Percentiles rank a stretch among this genome's conserved stretches.
Evolutionary conservation across 1,140 invertebrate species (phyloP).

Genomic region (Coptotermes formosanus): DNA sequence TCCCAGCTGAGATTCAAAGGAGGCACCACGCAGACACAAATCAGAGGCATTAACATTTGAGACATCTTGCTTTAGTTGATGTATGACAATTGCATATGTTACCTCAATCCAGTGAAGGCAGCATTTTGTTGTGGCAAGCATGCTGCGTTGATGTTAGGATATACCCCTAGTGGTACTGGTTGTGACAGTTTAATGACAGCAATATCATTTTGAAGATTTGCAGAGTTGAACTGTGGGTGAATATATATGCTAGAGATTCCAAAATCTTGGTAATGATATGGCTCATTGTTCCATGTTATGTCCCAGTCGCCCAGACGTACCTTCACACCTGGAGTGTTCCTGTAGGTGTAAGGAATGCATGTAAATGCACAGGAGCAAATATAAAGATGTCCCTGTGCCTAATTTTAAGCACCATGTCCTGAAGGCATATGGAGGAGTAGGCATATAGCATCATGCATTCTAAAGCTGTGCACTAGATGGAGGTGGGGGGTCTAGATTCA

Average conservation of each 20-base stretch:
- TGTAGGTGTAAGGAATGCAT: no score
- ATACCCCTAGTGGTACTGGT: conserved; percentile 56
- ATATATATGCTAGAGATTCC: conserved; percentile 54
- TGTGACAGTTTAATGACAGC: conserved; percentile 61
- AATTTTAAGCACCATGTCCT: no score
- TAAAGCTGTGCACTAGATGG: no score
- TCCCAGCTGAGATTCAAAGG: no score
- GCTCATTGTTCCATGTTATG: conserved; percentile 57
- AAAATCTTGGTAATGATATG: conserved; percentile 60
- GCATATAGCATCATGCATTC: no score
- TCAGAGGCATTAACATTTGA: no score
- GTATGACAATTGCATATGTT: conserved; percentile 17
- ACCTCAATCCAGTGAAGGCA: conserved; percentile 60
- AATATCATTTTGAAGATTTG: conserved; percentile 67
- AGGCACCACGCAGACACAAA: no score
- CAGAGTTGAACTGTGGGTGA: conserved; percentile 63
- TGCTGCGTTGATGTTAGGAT: conserved; percentile 67
- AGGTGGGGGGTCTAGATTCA: no score
- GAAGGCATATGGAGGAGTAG: no score
- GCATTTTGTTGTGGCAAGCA: conserved; percentile 60
- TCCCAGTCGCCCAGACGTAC: conserved; percentile 71
- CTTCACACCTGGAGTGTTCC: conserved; percentile 47
- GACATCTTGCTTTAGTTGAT: no score
- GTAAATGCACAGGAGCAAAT: no score
- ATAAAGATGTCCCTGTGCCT: no score